phyloP scores from a whole-genome alignment of 2,113 vertebrate species.

The Fulica atra region DNA sequence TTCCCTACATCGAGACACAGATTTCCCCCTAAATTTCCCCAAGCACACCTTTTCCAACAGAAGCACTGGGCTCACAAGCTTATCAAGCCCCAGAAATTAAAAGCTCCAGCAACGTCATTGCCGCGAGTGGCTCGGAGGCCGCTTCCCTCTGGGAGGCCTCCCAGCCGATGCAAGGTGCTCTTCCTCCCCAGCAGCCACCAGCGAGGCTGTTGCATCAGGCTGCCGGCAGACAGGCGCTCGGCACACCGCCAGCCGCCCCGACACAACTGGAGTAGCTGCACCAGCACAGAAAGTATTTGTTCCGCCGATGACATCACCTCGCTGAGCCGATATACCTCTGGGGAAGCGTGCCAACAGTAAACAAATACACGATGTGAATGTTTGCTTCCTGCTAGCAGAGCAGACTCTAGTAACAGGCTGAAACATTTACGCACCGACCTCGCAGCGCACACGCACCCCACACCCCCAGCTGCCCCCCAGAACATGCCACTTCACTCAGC shows the following conservation, averaged over 20 bases:
- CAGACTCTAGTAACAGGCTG: neutral
- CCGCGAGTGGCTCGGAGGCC: rapidly evolving
- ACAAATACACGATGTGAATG: rapidly evolving
- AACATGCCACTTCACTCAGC: rapidly evolving
- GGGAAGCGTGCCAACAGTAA: neutral
- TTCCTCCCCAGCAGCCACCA: neutral
- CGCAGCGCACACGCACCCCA: too few relatives aligned
- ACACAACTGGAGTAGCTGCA: neutral
- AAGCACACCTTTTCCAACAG: neutral
- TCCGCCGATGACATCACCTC: neutral
- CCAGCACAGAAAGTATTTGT: neutral
- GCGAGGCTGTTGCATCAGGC: neutral
- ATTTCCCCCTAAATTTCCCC: neutral
- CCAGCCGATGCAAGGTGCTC: neutral
- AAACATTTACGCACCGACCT: rapidly evolving
- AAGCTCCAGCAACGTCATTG: rapidly evolving
- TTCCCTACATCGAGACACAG: neutral
- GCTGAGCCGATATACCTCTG: neutral
- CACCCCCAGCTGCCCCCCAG: rapidly evolving
- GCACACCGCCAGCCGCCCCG: neutral
- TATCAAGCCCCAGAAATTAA: rapidly evolving
- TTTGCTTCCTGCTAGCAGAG: neutral
- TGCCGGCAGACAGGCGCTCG: neutral
- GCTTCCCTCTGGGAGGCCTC: neutral
- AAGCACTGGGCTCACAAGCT: rapidly evolving